These are phyloP conservation scores for Linepithema humile DNA, from an alignment of 1,140 invertebrate genomes.

Conservation along the genomic window DNA sequence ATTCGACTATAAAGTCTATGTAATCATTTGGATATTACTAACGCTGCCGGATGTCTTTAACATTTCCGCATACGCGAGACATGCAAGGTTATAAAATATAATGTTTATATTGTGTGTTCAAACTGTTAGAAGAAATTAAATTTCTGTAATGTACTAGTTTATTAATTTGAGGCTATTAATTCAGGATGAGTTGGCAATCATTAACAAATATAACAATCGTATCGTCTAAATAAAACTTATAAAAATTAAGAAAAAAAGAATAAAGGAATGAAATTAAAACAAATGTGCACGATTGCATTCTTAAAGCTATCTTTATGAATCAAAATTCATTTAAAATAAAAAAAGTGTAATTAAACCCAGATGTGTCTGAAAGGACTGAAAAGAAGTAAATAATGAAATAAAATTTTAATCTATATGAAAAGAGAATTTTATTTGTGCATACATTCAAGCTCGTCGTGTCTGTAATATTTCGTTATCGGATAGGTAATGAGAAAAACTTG, in stretches of 20 bases:
- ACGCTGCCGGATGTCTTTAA: not conserved
- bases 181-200: not conserved
- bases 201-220: not conserved
- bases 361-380: not conserved
- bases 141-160: too few species aligned
- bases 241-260: not conserved
- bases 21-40: not conserved
- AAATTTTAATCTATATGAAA: not conserved
- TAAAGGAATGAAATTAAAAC: not conserved
- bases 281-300: not conserved
- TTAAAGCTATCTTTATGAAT: not conserved
- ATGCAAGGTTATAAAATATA: not conserved
- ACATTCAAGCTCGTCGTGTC: conserved; percentile 7
- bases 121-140: not conserved
- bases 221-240: not conserved
- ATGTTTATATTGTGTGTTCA: not conserved
- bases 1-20: not conserved
- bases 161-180: not conserved
- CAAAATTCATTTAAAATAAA: not conserved
- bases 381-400: not conserved
- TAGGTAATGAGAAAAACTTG: not conserved
- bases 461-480: not conserved
- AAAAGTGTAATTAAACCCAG: not conserved
- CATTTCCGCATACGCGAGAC: not conserved
- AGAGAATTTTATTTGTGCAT: not conserved